Evolutionary conservation across 2,797 vertebrate genomes (phyloP).

Genomic region (Atherinosoma microstoma): DNA sequence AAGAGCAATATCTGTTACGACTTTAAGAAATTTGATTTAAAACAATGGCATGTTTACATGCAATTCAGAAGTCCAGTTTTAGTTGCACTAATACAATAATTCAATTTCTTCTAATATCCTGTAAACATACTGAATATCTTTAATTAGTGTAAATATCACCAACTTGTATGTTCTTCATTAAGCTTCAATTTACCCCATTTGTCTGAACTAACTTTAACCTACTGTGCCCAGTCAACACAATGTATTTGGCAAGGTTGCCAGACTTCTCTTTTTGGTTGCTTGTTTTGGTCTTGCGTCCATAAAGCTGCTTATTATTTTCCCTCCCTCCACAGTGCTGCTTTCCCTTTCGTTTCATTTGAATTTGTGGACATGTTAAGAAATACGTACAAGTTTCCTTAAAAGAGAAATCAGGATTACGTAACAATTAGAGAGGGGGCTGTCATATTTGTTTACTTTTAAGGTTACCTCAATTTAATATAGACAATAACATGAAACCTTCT

Average conservation of each 20-base stretch:
- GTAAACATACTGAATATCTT: background rate
- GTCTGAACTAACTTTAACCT: background rate
- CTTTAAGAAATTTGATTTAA: background rate
- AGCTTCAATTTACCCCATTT: background rate
- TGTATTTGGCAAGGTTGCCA: background rate
- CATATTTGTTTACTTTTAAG: background rate
- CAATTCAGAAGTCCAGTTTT: background rate
- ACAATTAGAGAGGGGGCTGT: background rate
- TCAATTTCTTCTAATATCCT: background rate
- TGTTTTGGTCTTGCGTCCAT: no score
- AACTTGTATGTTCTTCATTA: background rate
- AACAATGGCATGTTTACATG: background rate
- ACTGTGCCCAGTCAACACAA: background rate
- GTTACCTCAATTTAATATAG: background rate
- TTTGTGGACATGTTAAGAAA: background rate
- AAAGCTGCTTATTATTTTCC: background rate
- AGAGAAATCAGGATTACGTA: background rate
- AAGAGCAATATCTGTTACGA: background rate
- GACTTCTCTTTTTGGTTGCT: background rate
- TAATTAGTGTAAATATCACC: background rate
- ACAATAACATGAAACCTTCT: no score
- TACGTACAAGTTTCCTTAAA: background rate
- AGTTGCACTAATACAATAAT: background rate
- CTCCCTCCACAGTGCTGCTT: background rate
- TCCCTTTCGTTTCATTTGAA: background rate